Evolutionary conservation across 1,140 invertebrate genomes (phyloP).

Genomic region (Goniozus legneri): DNA sequence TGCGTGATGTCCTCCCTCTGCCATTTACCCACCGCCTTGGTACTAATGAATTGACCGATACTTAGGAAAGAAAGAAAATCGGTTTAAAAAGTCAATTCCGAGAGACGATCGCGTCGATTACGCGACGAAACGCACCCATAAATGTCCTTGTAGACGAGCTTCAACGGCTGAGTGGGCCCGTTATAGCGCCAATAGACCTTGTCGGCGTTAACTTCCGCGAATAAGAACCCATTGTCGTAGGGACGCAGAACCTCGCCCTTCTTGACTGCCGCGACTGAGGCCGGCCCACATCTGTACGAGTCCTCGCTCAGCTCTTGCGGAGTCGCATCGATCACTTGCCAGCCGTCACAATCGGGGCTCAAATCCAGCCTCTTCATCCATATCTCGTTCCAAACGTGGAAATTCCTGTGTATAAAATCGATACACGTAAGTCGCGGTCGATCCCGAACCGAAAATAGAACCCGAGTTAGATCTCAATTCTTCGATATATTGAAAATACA

Average conservation of each 20-base stretch:
- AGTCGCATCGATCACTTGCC: slow-evolving; percentile 92
- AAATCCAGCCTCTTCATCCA: slow-evolving; percentile 89
- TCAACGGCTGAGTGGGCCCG: slow-evolving; percentile 75
- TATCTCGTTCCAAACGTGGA: slow-evolving; percentile 94
- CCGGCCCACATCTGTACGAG: slow-evolving; percentile 79
- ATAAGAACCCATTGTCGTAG: slow-evolving; percentile 82
- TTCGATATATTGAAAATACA: no score
- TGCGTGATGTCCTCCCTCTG: slow-evolving; percentile 80
- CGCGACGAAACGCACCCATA: slow-evolving; percentile 62
- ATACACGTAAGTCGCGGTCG: neutral
- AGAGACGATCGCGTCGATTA: no score
- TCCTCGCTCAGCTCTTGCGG: slow-evolving; percentile 83
- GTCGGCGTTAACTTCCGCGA: slow-evolving; percentile 86
- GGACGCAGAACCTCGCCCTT: slow-evolving; percentile 75
- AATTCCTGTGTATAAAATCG: slow-evolving; percentile 63
- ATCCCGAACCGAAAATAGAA: no score
- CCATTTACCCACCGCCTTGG: slow-evolving; percentile 80
- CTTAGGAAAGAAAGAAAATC: slow-evolving; percentile 42
- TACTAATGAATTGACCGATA: slow-evolving; percentile 84
- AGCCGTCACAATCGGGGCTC: slow-evolving; percentile 67
- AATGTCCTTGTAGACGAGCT: slow-evolving; percentile 73
- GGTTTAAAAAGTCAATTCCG: no score
- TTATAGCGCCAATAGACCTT: slow-evolving; percentile 82
- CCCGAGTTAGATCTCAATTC: no score
- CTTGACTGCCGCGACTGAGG: slow-evolving; percentile 75